Conservation (phyloP, 2,888 invertebrate species). For the Chromoteleia sp. region DNA sequence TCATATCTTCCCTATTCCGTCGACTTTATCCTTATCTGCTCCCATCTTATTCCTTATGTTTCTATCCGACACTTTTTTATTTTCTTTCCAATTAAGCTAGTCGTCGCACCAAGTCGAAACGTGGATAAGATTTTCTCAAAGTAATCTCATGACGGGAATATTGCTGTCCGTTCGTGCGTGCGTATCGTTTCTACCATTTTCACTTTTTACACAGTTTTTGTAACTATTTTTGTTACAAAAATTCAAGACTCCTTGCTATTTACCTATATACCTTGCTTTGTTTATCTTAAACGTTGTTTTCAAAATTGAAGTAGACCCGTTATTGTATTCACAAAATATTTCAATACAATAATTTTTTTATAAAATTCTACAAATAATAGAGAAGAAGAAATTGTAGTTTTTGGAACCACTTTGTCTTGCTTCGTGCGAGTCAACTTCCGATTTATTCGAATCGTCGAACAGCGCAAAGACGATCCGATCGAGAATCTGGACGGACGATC, state of each 20-base stretch:
- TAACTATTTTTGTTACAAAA: slow-evolving; percentile 46
- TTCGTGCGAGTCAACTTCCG: too few relatives aligned
- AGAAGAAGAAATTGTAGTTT: too few relatives aligned
- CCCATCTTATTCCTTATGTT: slow-evolving; percentile 8
- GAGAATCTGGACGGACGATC: slow-evolving; percentile 18
- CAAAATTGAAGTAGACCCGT: too few relatives aligned
- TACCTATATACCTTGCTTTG: too few relatives aligned
- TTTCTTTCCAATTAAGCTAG: slow-evolving; percentile 55
- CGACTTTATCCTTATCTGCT: slow-evolving; percentile 1
- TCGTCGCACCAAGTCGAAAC: slow-evolving; percentile 58
- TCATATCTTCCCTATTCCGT: slow-evolving; percentile 12
- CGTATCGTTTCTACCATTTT: slow-evolving; percentile 40
- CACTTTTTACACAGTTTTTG: slow-evolving; percentile 34
- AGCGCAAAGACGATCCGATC: too few relatives aligned
- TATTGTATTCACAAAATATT: too few relatives aligned
- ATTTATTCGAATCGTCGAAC: too few relatives aligned
- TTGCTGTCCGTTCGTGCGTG: slow-evolving; percentile 56
- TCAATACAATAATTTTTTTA: too few relatives aligned
- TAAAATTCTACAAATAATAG: too few relatives aligned
- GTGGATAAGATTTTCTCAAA: slow-evolving; percentile 59
- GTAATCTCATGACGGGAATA: slow-evolving; percentile 62
- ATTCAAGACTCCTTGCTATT: too few relatives aligned
- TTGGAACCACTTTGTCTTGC: too few relatives aligned
- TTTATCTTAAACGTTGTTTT: too few relatives aligned
- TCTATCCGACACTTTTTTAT: slow-evolving; percentile 19